Conservation (phyloP, 2,888 invertebrate species). For the Agonopterix subpropinquella region DNA sequence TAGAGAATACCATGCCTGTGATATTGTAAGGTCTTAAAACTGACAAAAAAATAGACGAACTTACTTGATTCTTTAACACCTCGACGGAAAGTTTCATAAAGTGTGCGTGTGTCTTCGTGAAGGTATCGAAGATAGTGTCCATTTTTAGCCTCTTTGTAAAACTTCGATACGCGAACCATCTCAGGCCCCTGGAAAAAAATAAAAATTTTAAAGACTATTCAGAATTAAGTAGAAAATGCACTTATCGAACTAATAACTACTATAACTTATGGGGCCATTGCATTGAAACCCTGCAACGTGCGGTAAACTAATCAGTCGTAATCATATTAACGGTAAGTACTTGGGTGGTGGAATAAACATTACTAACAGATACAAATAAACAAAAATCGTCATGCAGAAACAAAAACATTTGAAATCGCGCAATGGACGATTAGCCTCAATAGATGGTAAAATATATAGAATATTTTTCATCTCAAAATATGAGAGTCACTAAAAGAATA, state of each 20-base stretch:
- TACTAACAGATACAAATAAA: no score
- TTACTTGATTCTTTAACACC: slow-evolving; percentile 95
- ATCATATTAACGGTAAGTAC: slow-evolving; percentile 44
- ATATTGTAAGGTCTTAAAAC: no score
- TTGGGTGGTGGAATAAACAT: no score
- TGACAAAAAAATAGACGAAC: slow-evolving; percentile 21
- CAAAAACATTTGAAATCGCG: no score
- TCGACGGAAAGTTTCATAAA: slow-evolving; percentile 92
- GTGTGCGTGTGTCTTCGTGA: slow-evolving; percentile 90
- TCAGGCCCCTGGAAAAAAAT: slow-evolving; percentile 86
- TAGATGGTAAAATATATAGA: no score
- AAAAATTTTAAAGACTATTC: neutral
- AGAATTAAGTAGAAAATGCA: no score
- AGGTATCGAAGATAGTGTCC: slow-evolving; percentile 89
- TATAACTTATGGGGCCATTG: slow-evolving; percentile 29
- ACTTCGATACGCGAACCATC: slow-evolving; percentile 91
- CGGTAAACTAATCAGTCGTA: slow-evolving; percentile 46
- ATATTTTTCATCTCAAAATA: slow-evolving; percentile 7
- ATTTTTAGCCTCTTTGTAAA: slow-evolving; percentile 92
- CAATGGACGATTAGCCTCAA: no score
- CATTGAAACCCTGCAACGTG: slow-evolving; percentile 52
- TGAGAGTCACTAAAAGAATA: slow-evolving; percentile 33
- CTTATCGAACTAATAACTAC: neutral
- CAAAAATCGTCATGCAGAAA: no score
- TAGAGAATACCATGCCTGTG: no score